A percentile compares a stretch with the other conserved stretches of the same genome.
These are phyloP conservation scores for Drosophila neonasuta DNA, from an alignment of 2,888 invertebrate genomes.

Conservation along the genomic window DNA sequence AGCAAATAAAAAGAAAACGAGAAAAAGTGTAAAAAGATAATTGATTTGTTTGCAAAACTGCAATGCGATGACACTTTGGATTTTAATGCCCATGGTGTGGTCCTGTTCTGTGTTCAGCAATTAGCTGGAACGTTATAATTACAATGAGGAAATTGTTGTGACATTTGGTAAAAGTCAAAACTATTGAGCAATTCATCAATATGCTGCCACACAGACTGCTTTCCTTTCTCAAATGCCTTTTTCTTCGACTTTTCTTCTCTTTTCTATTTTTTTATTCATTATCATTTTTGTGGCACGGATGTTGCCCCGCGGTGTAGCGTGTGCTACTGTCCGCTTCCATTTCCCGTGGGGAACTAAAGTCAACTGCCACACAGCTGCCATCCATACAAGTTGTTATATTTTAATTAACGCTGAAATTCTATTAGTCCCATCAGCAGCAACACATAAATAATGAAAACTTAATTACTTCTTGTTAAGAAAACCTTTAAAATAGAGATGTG, in stretches of 20 bases:
- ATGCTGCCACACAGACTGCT: conserved; percentile 57
- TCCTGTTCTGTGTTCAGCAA: conserved; percentile 39
- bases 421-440: background rate
- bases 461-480: too few relatives aligned
- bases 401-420: background rate
- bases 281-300: conserved; percentile 46
- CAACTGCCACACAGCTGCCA: conserved; percentile 6
- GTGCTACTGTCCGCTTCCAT: conserved; percentile 59
- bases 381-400: conserved; percentile 9
- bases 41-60: conserved; percentile 77
- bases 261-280: conserved; percentile 5
- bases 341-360: conserved; percentile 31
- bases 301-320: conserved; percentile 69
- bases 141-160: conserved; percentile 67
- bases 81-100: conserved; percentile 65
- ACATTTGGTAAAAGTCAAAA: conserved; percentile 64
- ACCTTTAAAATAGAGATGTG: too few relatives aligned
- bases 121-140: conserved; percentile 65
- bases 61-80: conserved; percentile 66
- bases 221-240: conserved; percentile 42
- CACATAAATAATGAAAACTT: too few relatives aligned
- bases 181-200: conserved; percentile 65
- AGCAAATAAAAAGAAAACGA: conserved; percentile 25
- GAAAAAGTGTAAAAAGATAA: conserved; percentile 51
- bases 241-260: conserved; percentile 29